Base-by-base conservation (phyloP, 64 coral and sea anemone species). In the Hydrozoanthus tunicans region DNA sequence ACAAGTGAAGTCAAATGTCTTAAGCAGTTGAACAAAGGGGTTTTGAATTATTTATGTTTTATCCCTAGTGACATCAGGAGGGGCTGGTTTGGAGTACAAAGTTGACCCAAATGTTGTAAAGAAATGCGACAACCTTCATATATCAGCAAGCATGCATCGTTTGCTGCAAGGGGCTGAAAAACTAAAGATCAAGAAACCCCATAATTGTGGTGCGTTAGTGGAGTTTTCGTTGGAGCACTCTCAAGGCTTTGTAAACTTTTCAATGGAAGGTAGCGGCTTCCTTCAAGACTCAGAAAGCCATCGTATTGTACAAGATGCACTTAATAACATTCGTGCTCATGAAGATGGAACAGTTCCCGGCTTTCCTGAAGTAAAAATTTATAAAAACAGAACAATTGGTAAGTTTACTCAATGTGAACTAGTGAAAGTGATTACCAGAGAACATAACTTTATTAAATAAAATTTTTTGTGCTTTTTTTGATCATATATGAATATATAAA, bases 81-180 rank as follows among this genome's bases (percentile, higher is more conserved):
- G 94, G 14, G 97, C 97, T 56, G 94, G 94, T 9, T 74, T 99
- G 11, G 63, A 90, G 6, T 85, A 56, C 1, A 96, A 90, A 75
- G 79, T 95, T 83, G 85, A 96, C 53, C 85, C 90, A 79, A 93
- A 96, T 69, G 89, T 80, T 9, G 82, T 96, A 56, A 99, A 96
- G 81, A 94, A 91, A 75, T 96, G 95, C 62, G 95, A 97, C 90
- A 94, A 93, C 7, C 83, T 99, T 62, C 94, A 99, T 63, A 73
- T 99, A 20, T 92, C 71, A 53, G 97, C 92, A 53, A 80, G 84
- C 9, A 91, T 86, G 23, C 91, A 81, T 14, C 81, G 97, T 0
- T 90, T 99, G 62, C 66, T 96, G 5, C 73, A 82, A 72, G 97
- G 97, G 56, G 97, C 97, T 26, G 94, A 99, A 83, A 91, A 93